Base-by-base conservation (phyloP, 2,797 vertebrate genomes). In the Carcharodon carcharias region DNA sequence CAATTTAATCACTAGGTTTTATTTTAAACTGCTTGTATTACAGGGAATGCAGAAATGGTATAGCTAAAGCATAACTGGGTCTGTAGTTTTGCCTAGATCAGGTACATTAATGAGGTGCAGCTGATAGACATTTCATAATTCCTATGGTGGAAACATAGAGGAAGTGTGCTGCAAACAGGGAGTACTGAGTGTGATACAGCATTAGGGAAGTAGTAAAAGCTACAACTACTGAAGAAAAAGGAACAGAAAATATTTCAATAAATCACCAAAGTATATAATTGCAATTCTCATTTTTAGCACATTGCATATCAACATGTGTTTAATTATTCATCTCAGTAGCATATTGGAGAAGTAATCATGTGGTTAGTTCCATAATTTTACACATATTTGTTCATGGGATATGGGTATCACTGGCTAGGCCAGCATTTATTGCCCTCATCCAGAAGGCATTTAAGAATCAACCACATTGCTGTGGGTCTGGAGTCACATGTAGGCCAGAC, bases 281-380 rank as follows among this genome's bases (percentile, higher is more conserved):
- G 63, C 63, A 94, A 65, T 94, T 94, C 31, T 65, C 58, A 93
- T 67, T 67, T 94, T 94, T 65, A 69, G 21, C n/a, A 67, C 63
- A 67, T 40, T 65, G n/a, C 92, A 69, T 63, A 67, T 94, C 40
- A 94, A 26, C 67, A 54, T 95, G 94, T 40, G n/a, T 56, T 94
- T 65, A 67, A 94, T 67, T 67, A 21, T 94, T 94, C 92, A 67
- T 94, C 92, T 94, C 26, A 94, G 63, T 67, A 18, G 94, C 8
- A 40, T 94, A 56, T n/a, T 67, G 92, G 63, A 67, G 61, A 40
- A 94, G 63, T 63, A 94, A 94, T 94, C 40, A 69, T 50, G 40
- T 40, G 63, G 65, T 94, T 69, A 67, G 40, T 94, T 94, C 92
- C 40, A 94, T 69, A 67, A 67, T 67, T 65, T 6, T 94, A 67